Conservation (phyloP, 1,140 invertebrate genomes). For the Leptestheria dahalacensis region DNA sequence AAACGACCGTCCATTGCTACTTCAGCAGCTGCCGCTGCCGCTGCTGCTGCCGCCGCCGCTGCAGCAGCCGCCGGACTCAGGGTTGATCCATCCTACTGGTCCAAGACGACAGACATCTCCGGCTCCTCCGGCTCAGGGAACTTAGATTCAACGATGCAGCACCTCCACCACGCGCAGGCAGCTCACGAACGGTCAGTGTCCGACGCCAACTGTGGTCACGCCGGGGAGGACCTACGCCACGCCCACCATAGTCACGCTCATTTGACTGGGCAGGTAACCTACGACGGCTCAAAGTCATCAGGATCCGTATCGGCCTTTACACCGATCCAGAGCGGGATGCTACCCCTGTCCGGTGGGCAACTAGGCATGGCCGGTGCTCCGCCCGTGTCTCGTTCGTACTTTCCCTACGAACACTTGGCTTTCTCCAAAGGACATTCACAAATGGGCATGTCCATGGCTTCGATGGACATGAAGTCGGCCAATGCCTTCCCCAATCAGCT, state of each 20-base stretch:
- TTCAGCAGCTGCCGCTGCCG: constrained; percentile 20
- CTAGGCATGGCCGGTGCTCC: constrained; percentile 27
- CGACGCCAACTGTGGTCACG: constrained; percentile 6
- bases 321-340: constrained; percentile 52
- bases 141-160: neutral
- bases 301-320: constrained; percentile 74
- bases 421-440: constrained; percentile 23
- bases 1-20: constrained; percentile 62
- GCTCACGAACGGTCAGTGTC: constrained; percentile 28
- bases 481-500: constrained; percentile 67
- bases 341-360: constrained; percentile 25
- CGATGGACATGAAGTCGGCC: constrained; percentile 27
- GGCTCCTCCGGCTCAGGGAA: constrained; percentile 27
- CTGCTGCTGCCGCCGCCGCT: constrained; percentile 18
- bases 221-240: neutral
- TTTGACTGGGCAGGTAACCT: constrained; percentile 26
- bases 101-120: constrained; percentile 19
- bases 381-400: constrained; percentile 58
- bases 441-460: constrained; percentile 26
- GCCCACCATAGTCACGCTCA: neutral
- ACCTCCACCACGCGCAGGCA: neutral
- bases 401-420: constrained; percentile 81
- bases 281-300: constrained; percentile 22
- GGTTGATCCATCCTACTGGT: constrained; percentile 20
- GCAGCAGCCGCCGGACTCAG: constrained; percentile 18